These are phyloP conservation scores for Cryptocheilus praepositus DNA, from an alignment of 2,888 invertebrate species.

Conservation along the genomic window DNA sequence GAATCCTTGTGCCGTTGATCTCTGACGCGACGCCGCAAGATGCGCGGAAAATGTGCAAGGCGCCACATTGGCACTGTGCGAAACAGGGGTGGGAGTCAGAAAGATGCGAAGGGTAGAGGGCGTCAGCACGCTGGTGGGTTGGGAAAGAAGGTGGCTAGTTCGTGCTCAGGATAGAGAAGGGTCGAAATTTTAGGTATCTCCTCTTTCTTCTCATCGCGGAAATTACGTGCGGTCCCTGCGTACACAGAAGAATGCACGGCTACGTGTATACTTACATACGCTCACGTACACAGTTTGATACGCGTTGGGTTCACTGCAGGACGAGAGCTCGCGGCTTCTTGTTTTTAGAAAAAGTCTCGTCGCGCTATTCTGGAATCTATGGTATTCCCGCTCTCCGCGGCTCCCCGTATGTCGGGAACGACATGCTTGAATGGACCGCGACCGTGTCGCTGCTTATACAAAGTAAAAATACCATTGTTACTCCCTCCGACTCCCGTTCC, in stretches of 20 bases:
- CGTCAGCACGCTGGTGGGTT: constrained; percentile 3
- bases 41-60: constrained; percentile 46
- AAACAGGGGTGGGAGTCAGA: not conserved
- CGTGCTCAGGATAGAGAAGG: not conserved
- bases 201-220: no score
- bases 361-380: constrained; percentile 4
- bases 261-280: no score
- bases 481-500: no score
- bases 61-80: constrained; percentile 26
- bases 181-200: no score
- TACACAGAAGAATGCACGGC: no score
- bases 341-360: not conserved
- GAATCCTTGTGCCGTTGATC: no score
- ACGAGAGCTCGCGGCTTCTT: not conserved
- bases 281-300: not conserved
- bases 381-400: not conserved
- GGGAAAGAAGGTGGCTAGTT: not conserved
- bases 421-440: no score
- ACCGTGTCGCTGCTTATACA: no score
- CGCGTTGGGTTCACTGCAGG: not conserved
- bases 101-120: not conserved
- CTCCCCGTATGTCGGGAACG: no score
- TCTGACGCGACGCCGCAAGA: constrained; percentile 11
- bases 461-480: no score
- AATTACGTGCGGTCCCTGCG: no score